Conservation (phyloP, 2,888 invertebrate genomes). For the Archaeoteleia sp. region DNA sequence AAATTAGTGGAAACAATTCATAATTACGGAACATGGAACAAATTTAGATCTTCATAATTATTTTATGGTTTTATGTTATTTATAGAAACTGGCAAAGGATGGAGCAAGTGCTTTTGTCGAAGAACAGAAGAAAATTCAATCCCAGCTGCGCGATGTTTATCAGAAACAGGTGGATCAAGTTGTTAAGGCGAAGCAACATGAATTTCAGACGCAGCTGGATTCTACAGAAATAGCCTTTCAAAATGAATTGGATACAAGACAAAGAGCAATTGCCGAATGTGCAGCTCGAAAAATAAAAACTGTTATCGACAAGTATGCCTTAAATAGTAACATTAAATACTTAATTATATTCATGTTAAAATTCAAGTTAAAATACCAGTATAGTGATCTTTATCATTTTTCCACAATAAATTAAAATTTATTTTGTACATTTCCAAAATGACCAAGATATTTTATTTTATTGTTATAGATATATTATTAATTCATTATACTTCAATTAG, state of each 20-base stretch:
- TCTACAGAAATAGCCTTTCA: constrained; percentile 81
- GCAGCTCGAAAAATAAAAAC: constrained; percentile 84
- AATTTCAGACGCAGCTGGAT: constrained; percentile 86
- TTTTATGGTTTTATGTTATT: constrained; percentile 23
- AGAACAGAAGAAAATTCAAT: constrained; percentile 80
- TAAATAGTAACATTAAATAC: not conserved
- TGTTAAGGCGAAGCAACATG: constrained; percentile 84
- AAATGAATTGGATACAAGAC: constrained; percentile 80
- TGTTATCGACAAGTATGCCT: constrained; percentile 80
- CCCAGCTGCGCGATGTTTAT: constrained; percentile 83
- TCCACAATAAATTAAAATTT: too few relatives aligned
- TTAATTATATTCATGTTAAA: too few relatives aligned
- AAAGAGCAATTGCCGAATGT: constrained; percentile 81
- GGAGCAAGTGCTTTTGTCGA: constrained; percentile 72
- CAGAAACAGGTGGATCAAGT: constrained; percentile 88
- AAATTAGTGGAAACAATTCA: too few relatives aligned
- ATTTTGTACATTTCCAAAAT: too few relatives aligned
- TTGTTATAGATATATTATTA: too few relatives aligned
- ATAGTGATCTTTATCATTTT: too few relatives aligned
- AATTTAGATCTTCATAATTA: too few relatives aligned
- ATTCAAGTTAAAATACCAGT: too few relatives aligned
- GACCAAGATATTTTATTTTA: too few relatives aligned
- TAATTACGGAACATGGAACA: too few relatives aligned
- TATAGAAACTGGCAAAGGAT: constrained; percentile 75
- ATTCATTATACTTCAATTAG: too few relatives aligned